phyloP scores from a whole-genome alignment of 2,797 vertebrate species.

The Epinephelus awoara region DNA sequence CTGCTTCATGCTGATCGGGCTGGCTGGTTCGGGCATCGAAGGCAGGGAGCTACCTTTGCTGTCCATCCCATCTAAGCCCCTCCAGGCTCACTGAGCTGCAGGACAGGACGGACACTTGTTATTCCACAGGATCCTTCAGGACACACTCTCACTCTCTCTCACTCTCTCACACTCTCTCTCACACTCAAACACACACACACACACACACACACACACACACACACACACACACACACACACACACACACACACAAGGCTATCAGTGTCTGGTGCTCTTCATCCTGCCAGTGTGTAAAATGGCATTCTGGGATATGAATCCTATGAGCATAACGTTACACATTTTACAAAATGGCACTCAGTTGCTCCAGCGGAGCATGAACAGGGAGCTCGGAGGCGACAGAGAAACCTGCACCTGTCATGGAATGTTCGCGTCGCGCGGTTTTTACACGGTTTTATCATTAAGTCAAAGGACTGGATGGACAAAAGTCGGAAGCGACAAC shows the following conservation, averaged over 20 bases:
- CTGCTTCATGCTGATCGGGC: constrained; percentile 95
- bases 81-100: constrained; percentile 83
- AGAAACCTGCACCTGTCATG: constrained; percentile 76
- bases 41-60: constrained; percentile 91
- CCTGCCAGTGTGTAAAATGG: constrained; percentile 21
- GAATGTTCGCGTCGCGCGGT: constrained; percentile 33
- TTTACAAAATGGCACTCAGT: constrained; percentile 69
- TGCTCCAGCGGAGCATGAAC: constrained; percentile 50
- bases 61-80: constrained; percentile 86
- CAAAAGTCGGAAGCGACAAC: constrained; percentile 17
- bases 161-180: too few relatives aligned
- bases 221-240: too few relatives aligned
- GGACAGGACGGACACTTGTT: constrained; percentile 53
- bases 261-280: not conserved
- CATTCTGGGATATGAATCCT: constrained; percentile 42
- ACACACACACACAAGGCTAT: not conserved
- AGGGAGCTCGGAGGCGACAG: constrained; percentile 50
- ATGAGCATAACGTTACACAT: constrained; percentile 41
- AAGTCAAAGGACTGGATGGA: constrained; percentile 14
- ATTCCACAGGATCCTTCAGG: constrained; percentile 28
- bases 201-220: too few relatives aligned
- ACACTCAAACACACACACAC: too few relatives aligned
- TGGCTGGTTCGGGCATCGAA: constrained; percentile 89
- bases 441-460: constrained; percentile 19
- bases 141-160: not conserved